Percentiles rank a stretch among this genome's conserved stretches.
Conservation (phyloP, 2,113 vertebrate species). For the Centropristis striata region DNA sequence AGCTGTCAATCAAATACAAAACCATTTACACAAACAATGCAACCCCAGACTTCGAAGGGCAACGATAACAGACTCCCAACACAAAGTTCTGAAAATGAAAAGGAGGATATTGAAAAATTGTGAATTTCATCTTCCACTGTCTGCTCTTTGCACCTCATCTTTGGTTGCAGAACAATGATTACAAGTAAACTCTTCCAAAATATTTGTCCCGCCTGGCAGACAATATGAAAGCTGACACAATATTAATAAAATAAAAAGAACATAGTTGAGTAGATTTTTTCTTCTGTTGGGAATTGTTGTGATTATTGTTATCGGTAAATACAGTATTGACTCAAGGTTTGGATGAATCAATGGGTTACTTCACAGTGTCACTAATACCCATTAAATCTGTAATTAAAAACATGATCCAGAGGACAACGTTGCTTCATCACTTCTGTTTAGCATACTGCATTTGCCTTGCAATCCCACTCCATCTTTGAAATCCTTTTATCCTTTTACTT, state of each 20-base stretch:
- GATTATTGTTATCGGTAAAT: conserved; percentile 19
- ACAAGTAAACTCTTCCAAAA: conserved; percentile 38
- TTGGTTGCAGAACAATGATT: conserved; percentile 33
- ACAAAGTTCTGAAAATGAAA: conserved; percentile 51
- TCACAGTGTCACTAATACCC: conserved; percentile 32
- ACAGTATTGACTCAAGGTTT: conserved; percentile 25
- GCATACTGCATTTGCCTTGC: conserved; percentile 23
- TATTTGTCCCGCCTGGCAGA: conserved; percentile 22
- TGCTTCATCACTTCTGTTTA: conserved; percentile 33
- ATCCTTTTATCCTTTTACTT: conserved; percentile 68
- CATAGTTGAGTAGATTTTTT: not conserved
- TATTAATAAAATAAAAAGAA: conserved; percentile 16
- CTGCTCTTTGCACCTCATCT: conserved; percentile 32
- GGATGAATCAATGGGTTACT: conserved; percentile 7
- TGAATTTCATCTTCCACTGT: conserved; percentile 48
- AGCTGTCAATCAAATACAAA: conserved; percentile 67
- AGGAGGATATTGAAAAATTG: conserved; percentile 50
- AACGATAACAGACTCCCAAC: conserved; percentile 37
- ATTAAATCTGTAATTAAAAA: conserved; percentile 68
- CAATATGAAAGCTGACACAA: conserved; percentile 36
- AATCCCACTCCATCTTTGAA: conserved; percentile 54
- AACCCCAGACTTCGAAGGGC: conserved; percentile 21
- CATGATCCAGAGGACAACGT: conserved; percentile 55
- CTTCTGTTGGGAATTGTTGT: conserved; percentile 1
- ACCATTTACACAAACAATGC: conserved; percentile 46